Percentiles rank a stretch among this genome's conserved stretches.
Conservation (phyloP, 2,113 vertebrate genomes). For the Malurus melanocephalus region DNA sequence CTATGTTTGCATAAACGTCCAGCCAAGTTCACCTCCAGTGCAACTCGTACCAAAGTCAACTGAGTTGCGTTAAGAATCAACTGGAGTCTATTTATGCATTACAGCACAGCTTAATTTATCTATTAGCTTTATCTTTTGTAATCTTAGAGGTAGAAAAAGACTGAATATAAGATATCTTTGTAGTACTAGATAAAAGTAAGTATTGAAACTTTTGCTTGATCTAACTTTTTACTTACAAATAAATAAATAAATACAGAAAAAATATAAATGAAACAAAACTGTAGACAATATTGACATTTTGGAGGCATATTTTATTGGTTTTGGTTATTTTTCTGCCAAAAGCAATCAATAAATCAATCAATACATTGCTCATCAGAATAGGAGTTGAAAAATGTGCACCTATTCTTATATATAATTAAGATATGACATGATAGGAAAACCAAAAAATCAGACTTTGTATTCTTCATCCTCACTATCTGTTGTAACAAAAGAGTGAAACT, state of each 20-base stretch:
- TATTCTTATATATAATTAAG: not conserved
- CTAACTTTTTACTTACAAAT: not conserved
- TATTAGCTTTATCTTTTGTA: not conserved
- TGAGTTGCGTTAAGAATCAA: not conserved
- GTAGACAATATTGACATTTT: not conserved
- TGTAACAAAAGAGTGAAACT: not conserved
- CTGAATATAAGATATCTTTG: not conserved
- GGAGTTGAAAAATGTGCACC: not conserved
- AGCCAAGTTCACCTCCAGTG: conserved; percentile 31
- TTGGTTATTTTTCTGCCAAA: not conserved
- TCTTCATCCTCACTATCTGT: not conserved
- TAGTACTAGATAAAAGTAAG: not conserved
- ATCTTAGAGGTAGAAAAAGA: not conserved
- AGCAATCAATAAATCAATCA: not conserved
- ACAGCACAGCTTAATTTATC: not conserved
- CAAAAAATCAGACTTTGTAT: not conserved
- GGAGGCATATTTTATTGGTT: fast-evolving
- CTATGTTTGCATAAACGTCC: conserved; percentile 27
- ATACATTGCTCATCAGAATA: not conserved
- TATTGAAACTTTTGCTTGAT: not conserved
- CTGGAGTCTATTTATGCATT: not conserved
- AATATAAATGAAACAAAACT: fast-evolving
- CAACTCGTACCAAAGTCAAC: not conserved
- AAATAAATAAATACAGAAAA: not conserved
- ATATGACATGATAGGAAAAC: not conserved